Conservation (phyloP, 2,113 vertebrate species). For the Siphamia tubifer region DNA sequence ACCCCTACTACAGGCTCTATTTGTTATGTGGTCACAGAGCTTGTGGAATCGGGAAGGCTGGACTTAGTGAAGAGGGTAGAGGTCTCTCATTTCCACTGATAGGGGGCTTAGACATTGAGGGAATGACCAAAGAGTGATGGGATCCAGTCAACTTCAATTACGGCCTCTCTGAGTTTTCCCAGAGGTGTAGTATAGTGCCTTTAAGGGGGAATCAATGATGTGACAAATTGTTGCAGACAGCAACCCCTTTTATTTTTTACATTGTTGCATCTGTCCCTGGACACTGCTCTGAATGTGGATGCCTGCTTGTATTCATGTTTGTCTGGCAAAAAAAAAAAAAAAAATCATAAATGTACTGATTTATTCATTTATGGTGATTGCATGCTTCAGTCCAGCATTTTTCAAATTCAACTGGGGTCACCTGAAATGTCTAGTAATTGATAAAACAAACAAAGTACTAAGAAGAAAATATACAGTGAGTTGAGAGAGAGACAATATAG, state of each 20-base stretch:
- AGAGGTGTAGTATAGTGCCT: slow-evolving; percentile 64
- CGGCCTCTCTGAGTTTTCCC: slow-evolving; percentile 64
- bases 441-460: too few species aligned
- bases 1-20: slow-evolving; percentile 52
- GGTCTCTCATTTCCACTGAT: slow-evolving; percentile 67
- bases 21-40: slow-evolving; percentile 53
- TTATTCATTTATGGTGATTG: slow-evolving; percentile 58
- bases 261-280: slow-evolving; percentile 49
- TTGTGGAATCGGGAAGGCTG: slow-evolving; percentile 17
- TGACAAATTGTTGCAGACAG: slow-evolving; percentile 78
- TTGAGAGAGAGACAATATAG: too few species aligned
- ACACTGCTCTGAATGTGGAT: slow-evolving; percentile 24
- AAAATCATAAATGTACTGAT: slow-evolving; percentile 37
- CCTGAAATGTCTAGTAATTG: too few species aligned
- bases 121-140: slow-evolving; percentile 55
- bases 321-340: slow-evolving; percentile 21
- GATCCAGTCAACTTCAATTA: slow-evolving; percentile 77
- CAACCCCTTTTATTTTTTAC: slow-evolving; percentile 66
- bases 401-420: too few species aligned
- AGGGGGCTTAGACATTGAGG: slow-evolving; percentile 59
- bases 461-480: too few species aligned
- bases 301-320: not conserved
- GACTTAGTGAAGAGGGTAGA: slow-evolving; percentile 54
- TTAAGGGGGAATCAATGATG: slow-evolving; percentile 76
- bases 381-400: slow-evolving; percentile 63